Evolutionary conservation across 1,140 invertebrate genomes (phyloP).

Genomic region (honey bee (Apis mellifera)): DNA sequence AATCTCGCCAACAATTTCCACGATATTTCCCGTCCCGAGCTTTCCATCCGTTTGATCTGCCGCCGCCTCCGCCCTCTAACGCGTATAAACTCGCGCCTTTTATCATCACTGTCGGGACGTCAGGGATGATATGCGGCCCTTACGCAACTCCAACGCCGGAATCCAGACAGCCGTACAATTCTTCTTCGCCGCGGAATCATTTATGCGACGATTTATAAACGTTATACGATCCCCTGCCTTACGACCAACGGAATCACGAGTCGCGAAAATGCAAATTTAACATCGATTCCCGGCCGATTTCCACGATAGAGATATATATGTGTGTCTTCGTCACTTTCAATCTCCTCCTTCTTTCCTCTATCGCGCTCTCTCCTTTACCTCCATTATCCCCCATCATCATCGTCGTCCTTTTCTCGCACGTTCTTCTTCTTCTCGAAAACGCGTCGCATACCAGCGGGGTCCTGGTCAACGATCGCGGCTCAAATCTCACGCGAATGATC

Average conservation of each 20-base stretch:
- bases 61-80: not conserved
- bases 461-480: constrained; percentile 27
- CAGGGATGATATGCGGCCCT: not conserved
- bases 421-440: not conserved
- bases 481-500: constrained; percentile 72
- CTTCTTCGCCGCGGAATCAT: too few relatives aligned
- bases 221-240: too few relatives aligned
- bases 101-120: constrained; percentile 16
- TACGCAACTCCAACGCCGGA: not conserved
- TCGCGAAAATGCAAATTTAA: too few relatives aligned
- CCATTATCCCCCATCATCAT: not conserved
- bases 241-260: too few relatives aligned
- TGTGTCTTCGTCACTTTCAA: too few relatives aligned
- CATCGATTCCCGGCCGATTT: too few relatives aligned
- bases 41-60: not conserved
- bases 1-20: constrained; percentile 16
- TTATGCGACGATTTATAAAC: too few relatives aligned
- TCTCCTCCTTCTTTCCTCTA: too few relatives aligned
- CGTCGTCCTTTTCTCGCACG: not conserved
- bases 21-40: not conserved
- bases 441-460: constrained; percentile 38
- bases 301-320: too few relatives aligned
- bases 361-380: not conserved
- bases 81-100: constrained; percentile 5
- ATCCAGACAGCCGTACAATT: not conserved